These are phyloP conservation scores for Galerucella nymphaeae DNA, from an alignment of 2,888 invertebrate species.

Conservation along the genomic window DNA sequence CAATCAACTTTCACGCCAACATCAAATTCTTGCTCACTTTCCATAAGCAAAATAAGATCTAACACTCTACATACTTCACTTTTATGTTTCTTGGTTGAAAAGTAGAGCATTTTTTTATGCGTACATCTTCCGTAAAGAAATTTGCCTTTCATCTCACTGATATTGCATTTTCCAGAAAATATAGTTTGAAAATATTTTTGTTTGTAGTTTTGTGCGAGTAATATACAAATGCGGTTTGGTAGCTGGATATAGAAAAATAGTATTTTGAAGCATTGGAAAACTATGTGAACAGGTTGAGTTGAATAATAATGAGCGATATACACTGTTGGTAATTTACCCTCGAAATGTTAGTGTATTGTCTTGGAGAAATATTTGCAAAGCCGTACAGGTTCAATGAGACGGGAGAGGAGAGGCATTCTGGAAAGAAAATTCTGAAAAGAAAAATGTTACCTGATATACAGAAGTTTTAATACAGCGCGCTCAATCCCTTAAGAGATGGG, in stretches of 20 bases:
- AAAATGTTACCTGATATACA: too few relatives aligned
- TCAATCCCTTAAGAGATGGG: too few relatives aligned
- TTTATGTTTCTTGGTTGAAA: neutral
- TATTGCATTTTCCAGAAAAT: neutral
- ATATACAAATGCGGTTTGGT: neutral
- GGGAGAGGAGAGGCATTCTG: too few relatives aligned
- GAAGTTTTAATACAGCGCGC: too few relatives aligned
- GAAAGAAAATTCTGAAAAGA: too few relatives aligned
- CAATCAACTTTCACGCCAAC: too few relatives aligned
- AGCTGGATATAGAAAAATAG: neutral
- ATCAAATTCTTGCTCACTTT: neutral
- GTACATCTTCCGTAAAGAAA: neutral
- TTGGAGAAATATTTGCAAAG: too few relatives aligned
- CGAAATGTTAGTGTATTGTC: too few relatives aligned
- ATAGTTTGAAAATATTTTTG: neutral
- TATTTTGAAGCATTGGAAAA: neutral
- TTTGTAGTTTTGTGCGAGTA: neutral
- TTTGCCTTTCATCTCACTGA: neutral
- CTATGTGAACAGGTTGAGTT: too few relatives aligned
- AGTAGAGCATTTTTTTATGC: neutral
- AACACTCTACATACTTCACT: neutral
- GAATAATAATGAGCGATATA: too few relatives aligned
- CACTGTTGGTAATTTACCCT: too few relatives aligned
- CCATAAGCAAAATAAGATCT: neutral
- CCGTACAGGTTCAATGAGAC: too few relatives aligned